Evolutionary conservation across 2,888 invertebrate genomes (phyloP).

Genomic region (Lamellibrachia satsuma): DNA sequence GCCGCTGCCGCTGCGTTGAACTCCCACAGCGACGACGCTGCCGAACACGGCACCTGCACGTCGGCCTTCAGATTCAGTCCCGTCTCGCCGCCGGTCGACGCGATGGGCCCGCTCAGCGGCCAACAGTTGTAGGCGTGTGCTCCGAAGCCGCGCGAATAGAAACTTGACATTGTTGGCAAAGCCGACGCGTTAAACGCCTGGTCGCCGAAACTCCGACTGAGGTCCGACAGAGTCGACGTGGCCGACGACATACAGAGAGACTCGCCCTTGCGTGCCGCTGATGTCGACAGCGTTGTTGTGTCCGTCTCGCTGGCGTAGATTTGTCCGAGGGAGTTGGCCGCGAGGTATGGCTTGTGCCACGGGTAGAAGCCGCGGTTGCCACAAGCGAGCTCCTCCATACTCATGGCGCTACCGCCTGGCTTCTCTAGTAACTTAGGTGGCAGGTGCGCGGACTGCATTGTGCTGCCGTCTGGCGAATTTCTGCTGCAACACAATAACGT

Average conservation of each 20-base stretch:
- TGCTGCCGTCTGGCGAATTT: slow-evolving; percentile 13
- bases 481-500: background rate
- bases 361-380: background rate
- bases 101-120: slow-evolving; percentile 7
- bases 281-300: background rate
- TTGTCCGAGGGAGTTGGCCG: background rate
- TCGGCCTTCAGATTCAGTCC: background rate
- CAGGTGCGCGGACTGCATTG: slow-evolving; percentile 12
- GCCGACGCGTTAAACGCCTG: background rate
- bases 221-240: slow-evolving; percentile 14
- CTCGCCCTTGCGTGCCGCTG: background rate
- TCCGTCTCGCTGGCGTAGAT: background rate
- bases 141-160: background rate
- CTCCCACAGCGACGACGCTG: background rate
- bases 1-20: background rate
- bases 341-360: background rate
- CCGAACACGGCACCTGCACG: slow-evolving; percentile 4
- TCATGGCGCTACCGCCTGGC: slow-evolving; percentile 2
- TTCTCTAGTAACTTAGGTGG: background rate
- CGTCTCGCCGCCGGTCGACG: background rate
- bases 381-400: background rate
- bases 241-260: background rate
- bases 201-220: background rate
- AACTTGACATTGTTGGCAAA: background rate
- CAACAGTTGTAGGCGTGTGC: slow-evolving; percentile 8